Percentiles rank a stretch among this genome's conserved stretches.
Conservation (phyloP, 2,797 vertebrate species). For the Siniperca scherzeri region DNA sequence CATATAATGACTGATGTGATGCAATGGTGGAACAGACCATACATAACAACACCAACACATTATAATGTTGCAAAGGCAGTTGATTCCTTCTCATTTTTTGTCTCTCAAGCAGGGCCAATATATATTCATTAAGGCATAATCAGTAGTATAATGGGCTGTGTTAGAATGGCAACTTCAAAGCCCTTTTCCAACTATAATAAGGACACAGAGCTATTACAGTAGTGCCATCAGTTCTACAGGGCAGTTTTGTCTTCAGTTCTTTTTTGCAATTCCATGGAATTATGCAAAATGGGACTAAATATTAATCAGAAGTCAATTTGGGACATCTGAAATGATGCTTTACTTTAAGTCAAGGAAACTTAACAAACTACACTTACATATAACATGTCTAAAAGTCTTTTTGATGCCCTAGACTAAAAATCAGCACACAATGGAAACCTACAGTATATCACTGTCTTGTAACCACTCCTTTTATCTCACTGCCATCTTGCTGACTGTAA, state of each 20-base stretch:
- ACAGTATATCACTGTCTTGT: background rate
- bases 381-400: background rate
- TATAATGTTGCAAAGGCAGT: background rate
- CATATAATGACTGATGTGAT: background rate
- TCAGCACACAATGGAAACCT: background rate
- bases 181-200: conserved; percentile 10
- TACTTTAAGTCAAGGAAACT: background rate
- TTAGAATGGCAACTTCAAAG: conserved; percentile 29
- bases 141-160: conserved; percentile 24
- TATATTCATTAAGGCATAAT: conserved; percentile 30
- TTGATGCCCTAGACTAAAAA: background rate
- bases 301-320: conserved; percentile 14
- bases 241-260: conserved; percentile 21
- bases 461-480: background rate
- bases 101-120: background rate
- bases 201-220: background rate
- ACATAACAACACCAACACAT: background rate
- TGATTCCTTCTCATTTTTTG: background rate
- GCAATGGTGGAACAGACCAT: background rate
- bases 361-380: background rate
- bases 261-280: conserved; percentile 17
- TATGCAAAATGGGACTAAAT: conserved; percentile 11
- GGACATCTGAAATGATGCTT: background rate
- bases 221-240: background rate
- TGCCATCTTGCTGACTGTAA: background rate